These are phyloP conservation scores for Aulostomus chinensis DNA, from an alignment of 2,797 vertebrate genomes.

Conservation along the genomic window DNA sequence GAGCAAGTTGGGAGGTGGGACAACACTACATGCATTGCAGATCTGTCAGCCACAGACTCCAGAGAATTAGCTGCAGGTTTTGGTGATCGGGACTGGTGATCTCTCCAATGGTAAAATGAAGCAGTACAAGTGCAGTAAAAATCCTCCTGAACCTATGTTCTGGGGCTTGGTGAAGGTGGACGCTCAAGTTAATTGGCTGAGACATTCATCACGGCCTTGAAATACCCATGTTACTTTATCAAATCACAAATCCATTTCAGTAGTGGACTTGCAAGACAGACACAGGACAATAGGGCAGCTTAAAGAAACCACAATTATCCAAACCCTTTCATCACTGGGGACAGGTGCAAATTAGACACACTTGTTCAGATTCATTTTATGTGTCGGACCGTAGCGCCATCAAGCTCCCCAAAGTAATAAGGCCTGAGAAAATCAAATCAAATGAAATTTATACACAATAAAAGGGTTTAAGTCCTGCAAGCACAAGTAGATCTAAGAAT, in stretches of 20 bases:
- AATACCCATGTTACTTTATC: constrained; percentile 19
- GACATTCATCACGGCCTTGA: constrained; percentile 20
- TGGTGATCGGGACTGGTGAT: too few species aligned
- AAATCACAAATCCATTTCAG: constrained; percentile 27
- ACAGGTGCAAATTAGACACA: constrained; percentile 25
- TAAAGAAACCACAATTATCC: constrained; percentile 1
- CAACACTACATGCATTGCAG: too few species aligned
- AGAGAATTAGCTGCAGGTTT: too few species aligned
- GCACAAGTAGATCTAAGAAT: too few species aligned
- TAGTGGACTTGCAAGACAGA: neutral
- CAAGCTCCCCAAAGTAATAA: neutral
- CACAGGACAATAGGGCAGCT: neutral
- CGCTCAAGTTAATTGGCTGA: constrained; percentile 35
- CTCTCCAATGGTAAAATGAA: constrained; percentile 4
- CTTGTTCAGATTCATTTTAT: constrained; percentile 40
- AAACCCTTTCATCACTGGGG: constrained; percentile 1
- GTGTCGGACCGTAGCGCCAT: neutral
- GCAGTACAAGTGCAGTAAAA: constrained; percentile 21
- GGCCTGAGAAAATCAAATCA: neutral
- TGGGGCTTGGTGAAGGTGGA: constrained; percentile 5
- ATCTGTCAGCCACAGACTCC: too few species aligned
- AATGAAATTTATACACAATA: constrained; percentile 15
- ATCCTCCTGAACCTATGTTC: neutral
- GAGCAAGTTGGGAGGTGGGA: too few species aligned
- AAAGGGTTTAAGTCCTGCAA: too few species aligned